phyloP scores from a whole-genome alignment of 2,797 vertebrate genomes.

The Scolopax rusticola region DNA sequence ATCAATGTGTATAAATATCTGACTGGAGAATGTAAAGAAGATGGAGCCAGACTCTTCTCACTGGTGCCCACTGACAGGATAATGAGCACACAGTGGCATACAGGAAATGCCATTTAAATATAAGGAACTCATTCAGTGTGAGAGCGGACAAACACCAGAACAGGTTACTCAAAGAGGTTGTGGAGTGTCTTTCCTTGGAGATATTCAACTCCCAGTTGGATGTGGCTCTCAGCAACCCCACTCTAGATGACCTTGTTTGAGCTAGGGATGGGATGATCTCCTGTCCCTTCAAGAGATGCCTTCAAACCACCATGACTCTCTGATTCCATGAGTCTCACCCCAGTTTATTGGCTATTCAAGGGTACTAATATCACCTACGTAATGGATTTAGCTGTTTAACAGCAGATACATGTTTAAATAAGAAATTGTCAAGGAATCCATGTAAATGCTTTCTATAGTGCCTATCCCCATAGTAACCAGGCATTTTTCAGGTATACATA shows the following conservation, averaged over 20 bases:
- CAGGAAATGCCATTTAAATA: background rate
- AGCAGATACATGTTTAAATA: background rate
- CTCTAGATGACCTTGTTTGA: background rate
- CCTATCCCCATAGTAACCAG: background rate
- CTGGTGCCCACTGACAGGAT: background rate
- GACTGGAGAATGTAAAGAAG: background rate
- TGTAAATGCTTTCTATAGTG: background rate
- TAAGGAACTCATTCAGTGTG: background rate
- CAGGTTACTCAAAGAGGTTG: background rate
- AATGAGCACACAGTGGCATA: background rate
- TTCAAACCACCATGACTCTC: background rate
- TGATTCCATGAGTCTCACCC: fast-evolving
- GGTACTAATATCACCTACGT: background rate
- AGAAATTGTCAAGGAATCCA: background rate
- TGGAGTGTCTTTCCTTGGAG: background rate
- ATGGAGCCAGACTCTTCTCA: background rate
- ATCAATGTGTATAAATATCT: background rate
- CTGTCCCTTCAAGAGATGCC: background rate
- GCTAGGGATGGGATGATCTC: too few relatives aligned
- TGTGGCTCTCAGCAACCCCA: background rate
- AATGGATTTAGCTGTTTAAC: background rate
- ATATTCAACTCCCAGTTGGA: background rate
- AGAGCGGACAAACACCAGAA: background rate
- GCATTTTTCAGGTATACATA: background rate
- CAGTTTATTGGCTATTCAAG: background rate